Base-by-base conservation (phyloP, 2,888 invertebrate species). In the Oscheius sp. region DNA sequence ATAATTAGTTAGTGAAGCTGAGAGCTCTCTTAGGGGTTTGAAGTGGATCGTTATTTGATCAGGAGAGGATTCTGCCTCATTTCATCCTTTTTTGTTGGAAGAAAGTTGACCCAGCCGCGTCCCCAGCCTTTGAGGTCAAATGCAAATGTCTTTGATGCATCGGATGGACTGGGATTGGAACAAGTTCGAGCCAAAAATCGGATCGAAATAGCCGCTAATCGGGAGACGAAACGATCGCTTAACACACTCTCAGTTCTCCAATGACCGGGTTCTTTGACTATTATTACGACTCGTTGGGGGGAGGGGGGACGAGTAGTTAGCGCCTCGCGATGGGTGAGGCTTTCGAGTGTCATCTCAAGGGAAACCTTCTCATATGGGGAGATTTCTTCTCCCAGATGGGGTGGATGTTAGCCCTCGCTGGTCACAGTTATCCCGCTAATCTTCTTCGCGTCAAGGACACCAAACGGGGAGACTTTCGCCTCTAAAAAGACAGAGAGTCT, bases 141-240 rank as follows among this genome's bases (percentile, higher is more conserved):
- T 52, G 52, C 27, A 52, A 52, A 52, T 52, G 52, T 20, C 52
- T 42, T 42, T 42, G 42, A 42, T 42, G 42, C 15, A 42, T 42
- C 52, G 52, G 10, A 27, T 52, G 4, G 29, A n/a, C 29, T 29
- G 52, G 29, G 52, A 25, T 29, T 52, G 52, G 52, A 37, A 34
- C 55, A 33, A 23, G 48, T 25, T 48, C n/a, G 50, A 42, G 45
- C 1, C 23, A n/a, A 45, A 29, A 45, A 61, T 45, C 61, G 45
- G 42, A 45, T 45, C 45, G 45, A 61, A 45, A 61, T 61, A 61
- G 45, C 42, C 27, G 42, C 45, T 45, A 55, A 55, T 55, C 37
- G 55, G n/a, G n/a, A 33, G 55, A 17, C 48, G 42, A 42, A 42
- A 42, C n/a, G 55, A 34, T 34, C 55, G 52, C 29, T 52, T 52